These are phyloP conservation scores for Spatula versicolor DNA, from an alignment of 2,797 vertebrate genomes.

Conservation along the genomic window DNA sequence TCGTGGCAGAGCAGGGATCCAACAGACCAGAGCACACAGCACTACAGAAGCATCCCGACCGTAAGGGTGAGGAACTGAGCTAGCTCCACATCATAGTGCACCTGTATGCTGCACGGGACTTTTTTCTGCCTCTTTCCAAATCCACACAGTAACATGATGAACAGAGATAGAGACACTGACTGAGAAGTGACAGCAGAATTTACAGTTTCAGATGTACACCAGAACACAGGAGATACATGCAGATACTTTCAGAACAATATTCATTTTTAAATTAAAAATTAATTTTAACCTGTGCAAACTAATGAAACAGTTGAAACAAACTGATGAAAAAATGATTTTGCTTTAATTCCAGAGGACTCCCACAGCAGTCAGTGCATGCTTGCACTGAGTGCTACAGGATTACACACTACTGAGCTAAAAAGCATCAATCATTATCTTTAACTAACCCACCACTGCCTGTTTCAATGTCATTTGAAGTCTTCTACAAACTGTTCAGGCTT, in stretches of 20 bases:
- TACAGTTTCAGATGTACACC: neutral
- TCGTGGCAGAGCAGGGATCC: neutral
- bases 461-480: neutral
- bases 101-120: rapidly evolving
- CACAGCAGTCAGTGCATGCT: neutral
- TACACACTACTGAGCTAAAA: neutral
- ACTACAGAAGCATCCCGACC: neutral
- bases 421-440: neutral
- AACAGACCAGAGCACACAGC: neutral
- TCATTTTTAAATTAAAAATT: slow-evolving; percentile 4
- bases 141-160: neutral
- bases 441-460: neutral
- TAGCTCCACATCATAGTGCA: neutral
- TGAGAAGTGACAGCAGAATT: neutral
- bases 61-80: neutral
- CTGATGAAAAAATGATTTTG: neutral
- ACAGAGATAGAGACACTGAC: neutral
- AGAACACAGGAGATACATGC: neutral
- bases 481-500: neutral
- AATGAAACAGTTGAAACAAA: slow-evolving; percentile 20
- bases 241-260: neutral
- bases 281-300: neutral
- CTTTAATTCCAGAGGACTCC: slow-evolving; percentile 18
- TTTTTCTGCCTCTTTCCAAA: neutral
- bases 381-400: neutral